Evolutionary conservation across 2,888 invertebrate genomes (phyloP).

Genomic region (Tinea pellionella): DNA sequence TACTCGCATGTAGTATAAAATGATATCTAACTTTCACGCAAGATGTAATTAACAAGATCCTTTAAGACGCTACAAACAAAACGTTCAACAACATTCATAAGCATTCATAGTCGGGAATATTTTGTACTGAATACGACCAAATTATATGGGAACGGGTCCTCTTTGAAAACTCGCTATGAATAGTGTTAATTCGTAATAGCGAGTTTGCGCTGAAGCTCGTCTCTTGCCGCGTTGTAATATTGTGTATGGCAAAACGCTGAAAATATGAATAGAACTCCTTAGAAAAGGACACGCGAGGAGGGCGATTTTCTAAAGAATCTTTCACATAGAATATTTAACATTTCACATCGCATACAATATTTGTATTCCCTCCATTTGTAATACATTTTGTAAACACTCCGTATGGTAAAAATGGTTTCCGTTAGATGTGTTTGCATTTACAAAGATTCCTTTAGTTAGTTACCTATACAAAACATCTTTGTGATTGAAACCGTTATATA

Average conservation of each 20-base stretch:
- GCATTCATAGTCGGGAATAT: constrained; percentile 47
- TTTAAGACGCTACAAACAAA: constrained; percentile 12
- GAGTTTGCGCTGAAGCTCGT: constrained; percentile 62
- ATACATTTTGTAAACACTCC: constrained; percentile 6
- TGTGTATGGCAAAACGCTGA: constrained; percentile 63
- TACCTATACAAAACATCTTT: too few species aligned
- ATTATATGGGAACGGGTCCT: constrained; percentile 68
- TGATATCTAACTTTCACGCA: constrained; percentile 12
- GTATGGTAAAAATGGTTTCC: not conserved
- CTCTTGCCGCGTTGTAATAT: constrained; percentile 56
- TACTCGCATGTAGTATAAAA: not conserved
- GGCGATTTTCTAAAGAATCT: constrained; percentile 42
- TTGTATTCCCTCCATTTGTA: constrained; percentile 18
- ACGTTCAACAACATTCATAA: not conserved
- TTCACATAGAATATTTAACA: not conserved
- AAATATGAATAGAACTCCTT: constrained; percentile 52
- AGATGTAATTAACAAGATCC: constrained; percentile 15
- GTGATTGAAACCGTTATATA: too few species aligned
- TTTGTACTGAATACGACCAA: constrained; percentile 65
- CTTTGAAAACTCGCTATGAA: constrained; percentile 65
- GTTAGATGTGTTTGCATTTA: not conserved
- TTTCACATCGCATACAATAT: constrained; percentile 1
- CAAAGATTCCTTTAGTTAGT: too few species aligned
- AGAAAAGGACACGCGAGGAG: constrained; percentile 35
- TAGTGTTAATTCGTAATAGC: constrained; percentile 70